These are phyloP conservation scores for Mechanitis mazaeus DNA, from an alignment of 2,888 invertebrate species.

Conservation along the genomic window DNA sequence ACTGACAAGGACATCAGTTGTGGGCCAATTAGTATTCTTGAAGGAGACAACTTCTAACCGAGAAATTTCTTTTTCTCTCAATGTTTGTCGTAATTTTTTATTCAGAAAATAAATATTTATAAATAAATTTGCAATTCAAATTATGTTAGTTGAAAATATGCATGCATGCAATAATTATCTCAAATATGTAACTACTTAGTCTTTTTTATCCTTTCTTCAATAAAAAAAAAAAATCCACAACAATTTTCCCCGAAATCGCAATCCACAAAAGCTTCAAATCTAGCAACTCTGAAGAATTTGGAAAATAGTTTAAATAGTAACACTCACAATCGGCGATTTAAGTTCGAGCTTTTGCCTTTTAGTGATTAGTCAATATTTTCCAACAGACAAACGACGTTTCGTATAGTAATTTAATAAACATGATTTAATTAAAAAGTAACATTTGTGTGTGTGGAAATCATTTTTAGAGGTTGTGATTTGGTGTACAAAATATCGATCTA, in stretches of 20 bases:
- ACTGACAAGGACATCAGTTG: no score
- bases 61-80: no score
- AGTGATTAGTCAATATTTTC: constrained; percentile 46
- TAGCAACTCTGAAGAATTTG: constrained; percentile 27
- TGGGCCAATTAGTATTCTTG: no score
- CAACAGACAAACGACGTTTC: constrained; percentile 30
- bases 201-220: no score
- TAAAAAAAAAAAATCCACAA: not conserved
- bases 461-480: no score
- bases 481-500: not conserved
- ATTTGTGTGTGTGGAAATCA: not conserved
- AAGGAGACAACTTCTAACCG: no score
- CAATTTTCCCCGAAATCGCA: constrained; percentile 12
- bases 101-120: no score
- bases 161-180: no score
- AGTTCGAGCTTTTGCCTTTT: constrained; percentile 27
- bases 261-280: constrained; percentile 16
- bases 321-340: constrained; percentile 15
- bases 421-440: not conserved
- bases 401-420: constrained; percentile 3
- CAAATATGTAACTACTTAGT: no score
- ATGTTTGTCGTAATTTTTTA: no score
- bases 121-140: no score
- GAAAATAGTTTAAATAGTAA: constrained; percentile 21
- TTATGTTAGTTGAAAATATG: no score